Evolutionary conservation across 2,797 vertebrate genomes (phyloP).

Genomic region (Acanthornis magna): DNA sequence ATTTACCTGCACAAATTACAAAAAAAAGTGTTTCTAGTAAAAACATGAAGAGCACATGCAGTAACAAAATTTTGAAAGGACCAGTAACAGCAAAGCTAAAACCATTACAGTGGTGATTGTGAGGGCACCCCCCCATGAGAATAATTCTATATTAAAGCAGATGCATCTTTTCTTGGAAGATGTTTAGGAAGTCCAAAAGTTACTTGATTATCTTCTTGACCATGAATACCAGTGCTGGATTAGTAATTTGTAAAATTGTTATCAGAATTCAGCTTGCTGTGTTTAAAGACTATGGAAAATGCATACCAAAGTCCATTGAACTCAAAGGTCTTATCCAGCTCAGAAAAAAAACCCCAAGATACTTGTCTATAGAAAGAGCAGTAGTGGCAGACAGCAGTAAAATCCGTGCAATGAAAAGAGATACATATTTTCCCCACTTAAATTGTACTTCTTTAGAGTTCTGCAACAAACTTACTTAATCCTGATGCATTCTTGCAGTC

Average conservation of each 20-base stretch:
- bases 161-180: background rate
- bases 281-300: background rate
- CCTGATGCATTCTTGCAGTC: background rate
- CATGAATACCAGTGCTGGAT: background rate
- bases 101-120: background rate
- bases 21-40: background rate
- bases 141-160: background rate
- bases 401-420: background rate
- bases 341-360: accelerated
- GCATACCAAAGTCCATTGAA: background rate
- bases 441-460: background rate
- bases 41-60: background rate
- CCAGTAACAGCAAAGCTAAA: background rate
- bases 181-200: background rate
- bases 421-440: background rate
- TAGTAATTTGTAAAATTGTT: background rate
- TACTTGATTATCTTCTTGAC: background rate
- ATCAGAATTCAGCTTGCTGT: background rate
- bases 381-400: background rate
- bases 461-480: background rate
- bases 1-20: background rate
- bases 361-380: background rate
- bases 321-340: background rate
- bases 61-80: background rate
- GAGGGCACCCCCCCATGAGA: background rate